Conservation (phyloP, 2,113 vertebrate species). For the Canis aureus region DNA sequence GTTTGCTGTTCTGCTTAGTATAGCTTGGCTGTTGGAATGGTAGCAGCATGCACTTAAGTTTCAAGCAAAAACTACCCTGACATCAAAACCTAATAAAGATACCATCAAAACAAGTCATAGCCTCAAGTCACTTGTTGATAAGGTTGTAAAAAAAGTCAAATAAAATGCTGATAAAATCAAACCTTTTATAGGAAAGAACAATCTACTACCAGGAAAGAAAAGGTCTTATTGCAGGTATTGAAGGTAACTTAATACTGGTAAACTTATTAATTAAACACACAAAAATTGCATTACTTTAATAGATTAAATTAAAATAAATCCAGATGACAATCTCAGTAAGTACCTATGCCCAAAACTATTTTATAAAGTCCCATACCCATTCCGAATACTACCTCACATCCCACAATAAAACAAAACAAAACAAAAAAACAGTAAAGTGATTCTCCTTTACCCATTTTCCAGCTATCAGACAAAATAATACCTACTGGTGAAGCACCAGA, state of each 20-base stretch:
- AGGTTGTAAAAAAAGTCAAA: background rate
- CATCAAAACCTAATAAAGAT: conserved; percentile 10
- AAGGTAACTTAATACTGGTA: conserved; percentile 12
- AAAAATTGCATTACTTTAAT: background rate
- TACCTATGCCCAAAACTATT: background rate
- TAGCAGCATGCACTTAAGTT: background rate
- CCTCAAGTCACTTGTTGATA: background rate
- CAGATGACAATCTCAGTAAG: background rate
- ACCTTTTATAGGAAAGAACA: background rate
- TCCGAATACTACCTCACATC: background rate
- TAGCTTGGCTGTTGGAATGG: background rate
- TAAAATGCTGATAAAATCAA: conserved; percentile 7
- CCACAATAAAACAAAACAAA: background rate
- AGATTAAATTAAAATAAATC: background rate
- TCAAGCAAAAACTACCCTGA: background rate
- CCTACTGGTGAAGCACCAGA: background rate
- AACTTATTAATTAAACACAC: background rate
- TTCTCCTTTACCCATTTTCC: background rate
- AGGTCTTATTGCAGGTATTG: background rate
- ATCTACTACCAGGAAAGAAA: background rate
- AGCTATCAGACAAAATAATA: background rate
- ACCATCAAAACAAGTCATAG: background rate
- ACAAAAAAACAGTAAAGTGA: background rate
- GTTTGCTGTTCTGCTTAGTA: background rate
- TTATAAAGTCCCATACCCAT: background rate